Conservation (phyloP, 2,888 invertebrate species). For the Heteromyza rotundicornis region DNA sequence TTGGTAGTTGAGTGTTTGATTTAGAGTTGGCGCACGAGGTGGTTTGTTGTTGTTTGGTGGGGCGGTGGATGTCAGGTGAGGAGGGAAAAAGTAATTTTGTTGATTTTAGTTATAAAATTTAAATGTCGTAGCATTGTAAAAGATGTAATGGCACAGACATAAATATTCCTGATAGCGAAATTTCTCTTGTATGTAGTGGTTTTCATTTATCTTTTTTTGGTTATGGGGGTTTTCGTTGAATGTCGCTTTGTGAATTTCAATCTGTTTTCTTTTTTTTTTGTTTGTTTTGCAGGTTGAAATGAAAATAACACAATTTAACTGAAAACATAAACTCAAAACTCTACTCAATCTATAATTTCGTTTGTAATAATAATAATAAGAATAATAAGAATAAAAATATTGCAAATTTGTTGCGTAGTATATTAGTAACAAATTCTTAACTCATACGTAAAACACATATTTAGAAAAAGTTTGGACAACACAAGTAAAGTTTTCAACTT, state of each 20-base stretch:
- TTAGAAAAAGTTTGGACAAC: no score
- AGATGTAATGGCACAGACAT: background rate
- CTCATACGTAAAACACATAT: no score
- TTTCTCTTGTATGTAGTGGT: background rate
- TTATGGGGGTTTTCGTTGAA: background rate
- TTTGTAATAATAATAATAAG: background rate
- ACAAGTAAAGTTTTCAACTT: no score
- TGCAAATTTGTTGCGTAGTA: background rate
- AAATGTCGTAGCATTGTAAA: background rate
- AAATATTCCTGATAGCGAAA: background rate
- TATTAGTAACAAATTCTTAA: background rate
- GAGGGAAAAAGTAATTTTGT: slow-evolving; percentile 4
- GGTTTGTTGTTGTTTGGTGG: background rate
- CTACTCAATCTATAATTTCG: slow-evolving; percentile 28
- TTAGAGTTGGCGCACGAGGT: background rate
- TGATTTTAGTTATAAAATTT: background rate
- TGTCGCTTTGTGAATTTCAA: slow-evolving; percentile 3
- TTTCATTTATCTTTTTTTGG: no score
- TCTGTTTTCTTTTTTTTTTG: slow-evolving; percentile 12
- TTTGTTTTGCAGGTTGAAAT: slow-evolving; percentile 2
- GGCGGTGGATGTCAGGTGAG: background rate
- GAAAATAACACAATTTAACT: slow-evolving; percentile 10
- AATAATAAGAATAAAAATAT: background rate
- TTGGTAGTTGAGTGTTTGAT: background rate
- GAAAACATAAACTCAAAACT: slow-evolving; percentile 17